A percentile compares a stretch with the other conserved stretches of the same genome.
These are phyloP conservation scores for Manis javanica DNA, from an alignment of 2,797 vertebrate genomes.

Conservation along the genomic window DNA sequence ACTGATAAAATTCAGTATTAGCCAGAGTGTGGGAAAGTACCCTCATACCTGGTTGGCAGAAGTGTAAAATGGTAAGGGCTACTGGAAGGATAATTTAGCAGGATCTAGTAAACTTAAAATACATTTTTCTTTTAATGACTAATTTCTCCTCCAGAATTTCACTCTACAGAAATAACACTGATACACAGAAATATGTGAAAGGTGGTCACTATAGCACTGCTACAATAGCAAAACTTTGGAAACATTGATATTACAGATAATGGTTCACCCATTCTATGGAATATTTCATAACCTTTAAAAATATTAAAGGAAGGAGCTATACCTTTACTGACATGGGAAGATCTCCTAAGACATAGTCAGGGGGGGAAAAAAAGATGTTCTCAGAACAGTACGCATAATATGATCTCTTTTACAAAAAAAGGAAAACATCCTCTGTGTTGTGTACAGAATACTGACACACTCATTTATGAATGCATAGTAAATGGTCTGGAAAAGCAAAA, in stretches of 20 bases:
- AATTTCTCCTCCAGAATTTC: background rate
- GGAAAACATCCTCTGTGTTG: background rate
- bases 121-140: slow-evolving; percentile 12
- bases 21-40: background rate
- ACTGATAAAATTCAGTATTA: background rate
- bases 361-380: background rate
- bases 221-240: background rate
- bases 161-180: slow-evolving; percentile 27
- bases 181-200: background rate
- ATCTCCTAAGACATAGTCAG: slow-evolving; percentile 1
- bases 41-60: background rate
- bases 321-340: background rate
- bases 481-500: background rate
- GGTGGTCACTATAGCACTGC: background rate
- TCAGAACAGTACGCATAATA: background rate
- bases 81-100: background rate
- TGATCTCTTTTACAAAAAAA: slow-evolving; percentile 36
- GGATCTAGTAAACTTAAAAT: background rate
- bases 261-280: background rate
- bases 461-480: background rate
- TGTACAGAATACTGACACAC: background rate
- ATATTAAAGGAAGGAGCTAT: background rate
- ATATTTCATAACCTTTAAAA: background rate
- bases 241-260: background rate
- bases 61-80: background rate